Evolutionary conservation across 1,140 invertebrate genomes (phyloP), one percentile per base, ranked within the genome.

Genomic region (Pseudoatta argentina): DNA sequence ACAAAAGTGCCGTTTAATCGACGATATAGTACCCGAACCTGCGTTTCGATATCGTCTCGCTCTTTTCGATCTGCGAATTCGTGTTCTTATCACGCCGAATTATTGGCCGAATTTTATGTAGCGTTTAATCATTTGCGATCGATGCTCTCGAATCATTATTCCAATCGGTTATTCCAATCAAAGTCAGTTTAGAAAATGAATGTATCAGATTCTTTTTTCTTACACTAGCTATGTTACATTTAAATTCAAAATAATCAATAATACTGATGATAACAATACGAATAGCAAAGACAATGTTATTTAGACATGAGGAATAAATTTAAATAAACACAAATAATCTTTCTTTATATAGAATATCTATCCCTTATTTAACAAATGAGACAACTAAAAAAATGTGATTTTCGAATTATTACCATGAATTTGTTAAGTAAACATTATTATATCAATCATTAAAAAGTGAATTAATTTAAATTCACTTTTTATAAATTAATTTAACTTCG

Each of bases 1-100:
- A 86, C 76, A 86, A 57, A 81, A 88, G 76, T 86, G 66, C 75
- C 67, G 75, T 86, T 88, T 86, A 86, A 87, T 87, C 34, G 82
- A 76, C 86, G 64, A 66, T 72, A 85, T 75, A 85, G 73, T 78
- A 66, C 3, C 48, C 34, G 79, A 75, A 66, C 59, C 27, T 51
- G 44, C 73, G 48, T 78, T 78, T 78, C 61, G 63, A 66, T 85
- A 78, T 55, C 57, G 39, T 24, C 24, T 44, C 34, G 12, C 59
- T 51, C 57, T 83, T 83, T 21, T 69, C 39, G 79, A 24, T 14
- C 67, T 59, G 53, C 66, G 55, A 83, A 61, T 48, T 73, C 39
- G 79, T 83, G 55, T 75, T 83, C 69, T 83, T 83, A 83, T 75
- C 55, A 69, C 55, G 8, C 14, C 55, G 18, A 59, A 21, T 83